Evolutionary conservation across 2,888 invertebrate genomes (phyloP), one percentile per base, ranked within the genome.

Genomic region (Dynastes maya): DNA sequence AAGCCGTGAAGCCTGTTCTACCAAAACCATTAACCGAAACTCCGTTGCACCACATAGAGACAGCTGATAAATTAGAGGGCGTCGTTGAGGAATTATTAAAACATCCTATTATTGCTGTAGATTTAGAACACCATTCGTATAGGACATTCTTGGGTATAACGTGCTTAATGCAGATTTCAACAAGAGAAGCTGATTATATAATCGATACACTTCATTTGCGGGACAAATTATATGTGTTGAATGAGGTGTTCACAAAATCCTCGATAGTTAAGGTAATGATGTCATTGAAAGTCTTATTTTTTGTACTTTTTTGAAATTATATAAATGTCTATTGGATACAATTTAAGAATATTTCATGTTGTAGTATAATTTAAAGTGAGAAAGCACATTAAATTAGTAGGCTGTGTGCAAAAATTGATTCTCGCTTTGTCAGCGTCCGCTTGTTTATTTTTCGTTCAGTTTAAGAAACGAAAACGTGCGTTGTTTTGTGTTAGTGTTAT

Each of bases 161-260:
- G 0, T 99, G 99, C 87, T 90, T 99, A 1, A 94, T 99, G 89
- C 99, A 99, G 90, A 95, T 99, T 83, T 97, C 98, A 0, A 96
- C 98, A 0, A 91, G 90, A 6, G 90, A 91, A 16, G 89, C 90
- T 1, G 99, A 99, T 89, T 99, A 95, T 86, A 90, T 99, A 0
- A 91, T 99, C 13, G 99, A 99, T 87, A 94, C 98, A 0, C 88
- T 99, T 4, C 90, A 91, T 0, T 88, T 98, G n/a, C 91, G 99
- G 76, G 94, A 95, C 70, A 93, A 97, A 61, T 89, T 99, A 78
- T 92, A 95, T 83, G 86, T 93, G 70, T 90, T 99, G 0, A 99
- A 99, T 88, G 93, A 95, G 84, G 92, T 96, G 29, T 98, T 99
- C 85, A 96, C 98, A 0, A 93, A 98, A 87, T 95, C 97, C 0